Conservation (phyloP, 1,140 invertebrate species). For the Drosophila erecta region DNA sequence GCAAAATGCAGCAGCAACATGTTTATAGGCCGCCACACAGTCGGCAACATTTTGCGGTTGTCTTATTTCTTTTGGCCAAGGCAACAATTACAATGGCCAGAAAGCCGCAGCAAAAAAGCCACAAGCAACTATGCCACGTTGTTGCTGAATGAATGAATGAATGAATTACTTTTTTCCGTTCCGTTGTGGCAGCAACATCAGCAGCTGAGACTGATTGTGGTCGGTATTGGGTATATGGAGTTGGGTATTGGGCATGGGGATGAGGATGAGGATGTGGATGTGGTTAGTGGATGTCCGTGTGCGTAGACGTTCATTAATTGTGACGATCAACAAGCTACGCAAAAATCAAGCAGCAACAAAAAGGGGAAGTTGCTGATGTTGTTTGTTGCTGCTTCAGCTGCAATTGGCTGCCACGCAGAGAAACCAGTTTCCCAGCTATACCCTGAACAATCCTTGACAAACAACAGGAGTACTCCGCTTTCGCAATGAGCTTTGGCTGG, state of each 20-base stretch:
- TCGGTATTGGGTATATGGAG: conserved; percentile 32
- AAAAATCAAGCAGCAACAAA: conserved; percentile 62
- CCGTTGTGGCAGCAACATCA: conserved; percentile 51
- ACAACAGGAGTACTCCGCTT: background rate
- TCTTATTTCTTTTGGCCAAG: conserved; percentile 57
- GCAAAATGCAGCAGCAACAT: conserved; percentile 37
- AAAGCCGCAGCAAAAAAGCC: conserved; percentile 33
- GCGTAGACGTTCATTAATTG: conserved; percentile 82
- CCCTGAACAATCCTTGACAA: conserved; percentile 7
- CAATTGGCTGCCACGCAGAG: conserved; percentile 55
- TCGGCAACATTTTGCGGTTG: conserved; percentile 74
- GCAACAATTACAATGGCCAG: conserved; percentile 70
- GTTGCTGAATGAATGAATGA: conserved; percentile 65
- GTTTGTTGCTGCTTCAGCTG: conserved; percentile 49
- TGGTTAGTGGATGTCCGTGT: conserved; percentile 78
- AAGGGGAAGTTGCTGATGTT: conserved; percentile 42
- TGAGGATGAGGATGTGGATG: conserved; percentile 58
- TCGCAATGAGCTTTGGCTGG: background rate
- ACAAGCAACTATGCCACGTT: conserved; percentile 51
- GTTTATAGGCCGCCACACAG: conserved; percentile 37
- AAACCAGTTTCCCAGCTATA: conserved; percentile 59
- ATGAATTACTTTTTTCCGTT: conserved; percentile 82
- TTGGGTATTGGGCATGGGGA: conserved; percentile 30
- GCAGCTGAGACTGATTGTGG: conserved; percentile 54
- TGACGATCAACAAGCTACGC: conserved; percentile 82